Percentiles rank a stretch among this genome's conserved stretches.
phyloP scores from a whole-genome alignment of 2,888 invertebrate species.

The Cepaea hortensis region DNA sequence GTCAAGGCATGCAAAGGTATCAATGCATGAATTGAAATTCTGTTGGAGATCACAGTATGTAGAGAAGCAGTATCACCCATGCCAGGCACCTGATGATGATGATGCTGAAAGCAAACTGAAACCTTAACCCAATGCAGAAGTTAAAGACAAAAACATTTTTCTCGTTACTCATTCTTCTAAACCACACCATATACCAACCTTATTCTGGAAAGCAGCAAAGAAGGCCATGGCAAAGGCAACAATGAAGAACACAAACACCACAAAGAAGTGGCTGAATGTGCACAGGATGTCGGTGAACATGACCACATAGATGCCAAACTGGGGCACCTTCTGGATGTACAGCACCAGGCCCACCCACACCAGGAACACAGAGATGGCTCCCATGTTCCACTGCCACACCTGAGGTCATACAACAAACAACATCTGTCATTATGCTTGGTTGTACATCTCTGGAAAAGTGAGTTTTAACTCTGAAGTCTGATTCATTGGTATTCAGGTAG shows the following conservation, averaged over 20 bases:
- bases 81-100: too few relatives aligned
- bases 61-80: too few relatives aligned
- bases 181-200: constrained; percentile 60
- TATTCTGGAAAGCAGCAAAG: constrained; percentile 70
- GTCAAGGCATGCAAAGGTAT: too few relatives aligned
- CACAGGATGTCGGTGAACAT: constrained; percentile 75
- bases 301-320: constrained; percentile 75
- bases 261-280: constrained; percentile 75
- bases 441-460: too few relatives aligned
- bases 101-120: too few relatives aligned
- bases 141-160: background rate
- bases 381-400: constrained; percentile 79
- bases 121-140: background rate
- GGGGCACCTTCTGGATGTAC: constrained; percentile 75
- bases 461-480: too few relatives aligned
- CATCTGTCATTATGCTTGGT: background rate
- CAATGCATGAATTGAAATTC: too few relatives aligned
- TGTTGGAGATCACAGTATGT: too few relatives aligned
- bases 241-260: constrained; percentile 75
- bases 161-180: background rate
- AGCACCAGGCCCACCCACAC: constrained; percentile 76
- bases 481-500: too few relatives aligned
- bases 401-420: constrained; percentile 56
- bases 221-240: constrained; percentile 75
- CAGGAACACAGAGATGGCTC: constrained; percentile 77